A percentile compares a stretch with the other conserved stretches of the same genome.
phyloP scores from a whole-genome alignment of 2,888 invertebrate genomes.

The Eutolmus rufibarbis region DNA sequence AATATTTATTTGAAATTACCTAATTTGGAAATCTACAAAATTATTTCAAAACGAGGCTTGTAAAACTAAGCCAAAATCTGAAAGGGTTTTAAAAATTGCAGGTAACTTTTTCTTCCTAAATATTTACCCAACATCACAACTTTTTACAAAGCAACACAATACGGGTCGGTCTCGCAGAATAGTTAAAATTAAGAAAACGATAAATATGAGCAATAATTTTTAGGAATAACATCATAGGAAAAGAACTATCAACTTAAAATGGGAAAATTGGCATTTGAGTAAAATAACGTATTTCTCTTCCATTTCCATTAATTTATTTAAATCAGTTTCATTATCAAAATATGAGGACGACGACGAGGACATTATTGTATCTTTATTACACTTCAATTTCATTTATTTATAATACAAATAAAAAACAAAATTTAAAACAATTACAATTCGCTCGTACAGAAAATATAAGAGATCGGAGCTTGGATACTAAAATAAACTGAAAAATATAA shows the following conservation, averaged over 20 bases:
- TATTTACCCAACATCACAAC: too few relatives aligned
- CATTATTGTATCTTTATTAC: slow-evolving; percentile 38
- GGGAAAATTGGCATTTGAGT: background rate
- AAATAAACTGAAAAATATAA: background rate
- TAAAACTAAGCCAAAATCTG: too few relatives aligned
- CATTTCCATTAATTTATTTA: slow-evolving; percentile 40
- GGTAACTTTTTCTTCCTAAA: too few relatives aligned
- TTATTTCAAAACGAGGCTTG: too few relatives aligned
- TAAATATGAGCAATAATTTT: background rate
- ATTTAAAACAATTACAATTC: slow-evolving; percentile 34
- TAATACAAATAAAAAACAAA: slow-evolving; percentile 31
- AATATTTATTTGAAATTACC: too few relatives aligned
- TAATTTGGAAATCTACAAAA: too few relatives aligned
- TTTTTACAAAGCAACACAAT: too few relatives aligned
- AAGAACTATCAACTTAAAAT: background rate
- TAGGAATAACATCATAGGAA: background rate
- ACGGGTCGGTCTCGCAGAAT: too few relatives aligned
- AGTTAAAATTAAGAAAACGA: background rate
- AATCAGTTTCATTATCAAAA: slow-evolving; percentile 39
- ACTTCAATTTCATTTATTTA: slow-evolving; percentile 13
- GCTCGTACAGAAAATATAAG: slow-evolving; percentile 5
- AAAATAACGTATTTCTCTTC: slow-evolving; percentile 5
- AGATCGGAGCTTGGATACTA: background rate
- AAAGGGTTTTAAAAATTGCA: too few relatives aligned
- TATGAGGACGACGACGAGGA: slow-evolving; percentile 40